Base-by-base conservation (phyloP, 2,797 vertebrate species). In the Sylvia borin region DNA sequence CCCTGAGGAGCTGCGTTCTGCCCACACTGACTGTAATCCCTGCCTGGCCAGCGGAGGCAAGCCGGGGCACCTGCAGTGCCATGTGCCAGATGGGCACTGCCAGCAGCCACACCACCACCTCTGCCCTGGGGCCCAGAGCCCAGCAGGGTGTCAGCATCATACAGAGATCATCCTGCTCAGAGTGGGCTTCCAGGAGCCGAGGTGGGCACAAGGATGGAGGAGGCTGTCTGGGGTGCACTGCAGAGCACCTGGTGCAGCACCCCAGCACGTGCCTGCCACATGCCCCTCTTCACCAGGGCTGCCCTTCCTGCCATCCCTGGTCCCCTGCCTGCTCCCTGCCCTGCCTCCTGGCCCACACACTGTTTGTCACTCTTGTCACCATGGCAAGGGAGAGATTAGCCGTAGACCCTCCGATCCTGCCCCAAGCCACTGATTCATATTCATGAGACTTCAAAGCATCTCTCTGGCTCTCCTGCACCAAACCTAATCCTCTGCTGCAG, bases 371-470 rank as follows among this genome's bases (percentile, higher is more conserved):
- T 94, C 93, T 80, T 93, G 93, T 92, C 95, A 92, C 93, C 67
- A 61, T 38, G 67, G 89, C 80, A 84, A 95, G 77, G 43, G 60
- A 94, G 53, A 97, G 96, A 96, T 96, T 97, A 96, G 80, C 88
- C 0, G 2, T 16, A 87, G 94, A 92, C 92, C 86, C 82, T 85
- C 82, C 20, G 2, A 50, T 94, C 75, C 94, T 54, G 93, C 96
- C 95, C 93, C 92, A 84, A 96, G 96, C 93, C 93, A 94, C 83
- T 89, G 71, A 84, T 97, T 88, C 93, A 97, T 97, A 97, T 97
- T 95, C 94, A 97, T 96, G 88, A 96, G 90, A 96, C 96, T 97
- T 97, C 96, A 97, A 96, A 97, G 95, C 80, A 51, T 95, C 67
- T 94, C 16, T 65, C 87, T 15, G 25, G 82, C 87, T 94, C 88